Base-by-base conservation (phyloP, 1,140 invertebrate species). In the Ptiloglossa arizonensis region DNA sequence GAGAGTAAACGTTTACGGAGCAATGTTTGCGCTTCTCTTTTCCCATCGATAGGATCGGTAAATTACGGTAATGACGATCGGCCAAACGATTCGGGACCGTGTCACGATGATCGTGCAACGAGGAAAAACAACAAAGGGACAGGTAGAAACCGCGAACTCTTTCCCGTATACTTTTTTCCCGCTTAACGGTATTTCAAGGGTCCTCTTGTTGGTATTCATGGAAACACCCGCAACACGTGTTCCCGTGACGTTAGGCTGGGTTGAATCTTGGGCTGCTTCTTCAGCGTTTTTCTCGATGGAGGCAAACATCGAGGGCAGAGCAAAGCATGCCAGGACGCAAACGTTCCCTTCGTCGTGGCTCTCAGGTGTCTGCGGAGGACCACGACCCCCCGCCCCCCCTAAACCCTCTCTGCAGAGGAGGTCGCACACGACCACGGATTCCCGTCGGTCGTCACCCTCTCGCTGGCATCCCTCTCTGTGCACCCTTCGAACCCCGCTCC, bases 381-480 rank as follows among this genome's bases (percentile, higher is more conserved):
- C 67, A 44, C 63, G 44, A 46, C 46, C 57, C 22, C 52, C 27
- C 57, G 32, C 75, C 50, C 38, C 57, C 15, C 29, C 13, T 17
- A 13, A n/a, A 6, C 17, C 24, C 29, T 0, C 48, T n/a, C 48
- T 6, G 0, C 5, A 19, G 2, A 50, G 44, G n/a, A n/a, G n/a
- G 19, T 44, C 19, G 60, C 52, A 4, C 62, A 56, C 59, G 59
- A 54, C 44, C 59, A 70, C 32, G 50, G 76, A 86, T 86, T 86
- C 84, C 82, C 63, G 75, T 69, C 74, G 76, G 56, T 72, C 75
- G 59, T 81, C 75, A 86, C 85, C 84, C 85, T 85, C 68, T 35
- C 63, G 38, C 29, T 79, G 72, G 81, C 85, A 83, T 83, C 78
- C 54, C 81, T 79, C 75, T 79, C 68, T 38, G 59, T 76, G 71